These are phyloP conservation scores for Ganaspis brasiliensis DNA, from an alignment of 2,888 invertebrate species.

Conservation along the genomic window DNA sequence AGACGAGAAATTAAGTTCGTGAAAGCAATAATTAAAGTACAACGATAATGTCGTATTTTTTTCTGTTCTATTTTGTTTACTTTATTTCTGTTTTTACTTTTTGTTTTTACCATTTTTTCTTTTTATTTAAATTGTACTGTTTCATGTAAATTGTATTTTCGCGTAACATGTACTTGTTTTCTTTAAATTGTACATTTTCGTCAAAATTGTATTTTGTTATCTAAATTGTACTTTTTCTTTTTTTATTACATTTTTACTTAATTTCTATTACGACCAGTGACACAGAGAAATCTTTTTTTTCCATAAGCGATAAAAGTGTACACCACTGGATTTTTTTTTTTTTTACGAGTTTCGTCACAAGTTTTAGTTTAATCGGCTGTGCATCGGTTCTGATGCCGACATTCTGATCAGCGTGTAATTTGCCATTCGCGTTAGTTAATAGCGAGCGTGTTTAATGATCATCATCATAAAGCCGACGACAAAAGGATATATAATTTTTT, in stretches of 20 bases:
- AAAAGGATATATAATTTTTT: constrained; percentile 74
- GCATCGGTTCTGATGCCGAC: constrained; percentile 52
- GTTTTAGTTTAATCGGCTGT: constrained; percentile 44
- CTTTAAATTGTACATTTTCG: neutral
- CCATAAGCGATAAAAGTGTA: too few relatives aligned
- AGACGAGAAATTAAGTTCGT: constrained; percentile 35
- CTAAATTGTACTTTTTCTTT: neutral
- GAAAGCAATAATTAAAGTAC: constrained; percentile 47
- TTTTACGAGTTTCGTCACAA: neutral
- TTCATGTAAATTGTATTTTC: too few relatives aligned
- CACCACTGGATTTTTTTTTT: neutral
- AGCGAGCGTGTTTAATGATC: constrained; percentile 60
- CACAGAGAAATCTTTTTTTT: too few relatives aligned
- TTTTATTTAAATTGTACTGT: neutral
- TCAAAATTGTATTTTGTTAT: neutral
- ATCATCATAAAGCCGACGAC: constrained; percentile 50
- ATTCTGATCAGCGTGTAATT: constrained; percentile 54
- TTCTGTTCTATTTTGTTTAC: constrained; percentile 30
- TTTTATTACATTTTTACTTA: neutral
- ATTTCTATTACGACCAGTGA: too few relatives aligned
- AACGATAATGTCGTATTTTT: constrained; percentile 27
- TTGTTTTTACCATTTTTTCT: neutral
- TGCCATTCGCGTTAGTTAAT: constrained; percentile 49
- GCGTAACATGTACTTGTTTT: too few relatives aligned
- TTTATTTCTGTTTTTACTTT: constrained; percentile 22